A percentile compares a stretch with the other conserved stretches of the same genome.
Conservation (phyloP, 2,797 vertebrate species). For the Brachymystax lenok region DNA sequence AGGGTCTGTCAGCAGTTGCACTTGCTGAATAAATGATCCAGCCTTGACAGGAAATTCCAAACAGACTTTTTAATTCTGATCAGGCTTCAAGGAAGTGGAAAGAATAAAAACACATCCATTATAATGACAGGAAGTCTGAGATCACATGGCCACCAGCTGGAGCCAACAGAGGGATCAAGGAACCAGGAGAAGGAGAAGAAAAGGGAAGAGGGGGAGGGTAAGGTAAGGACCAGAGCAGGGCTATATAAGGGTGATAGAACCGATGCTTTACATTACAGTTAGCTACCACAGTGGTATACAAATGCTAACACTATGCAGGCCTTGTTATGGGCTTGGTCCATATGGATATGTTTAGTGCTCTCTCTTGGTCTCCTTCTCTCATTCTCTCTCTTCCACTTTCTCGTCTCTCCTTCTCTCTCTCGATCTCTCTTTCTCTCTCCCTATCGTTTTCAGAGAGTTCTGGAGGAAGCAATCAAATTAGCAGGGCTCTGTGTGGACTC, state of each 20-base stretch:
- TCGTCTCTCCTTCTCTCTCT: neutral
- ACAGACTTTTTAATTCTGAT: constrained; percentile 91
- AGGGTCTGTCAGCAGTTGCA: constrained; percentile 74
- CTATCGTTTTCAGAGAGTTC: constrained; percentile 26
- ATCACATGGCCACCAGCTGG: constrained; percentile 98
- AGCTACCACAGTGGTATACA: constrained; percentile 47
- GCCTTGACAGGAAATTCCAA: constrained; percentile 89
- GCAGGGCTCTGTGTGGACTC: constrained; percentile 29
- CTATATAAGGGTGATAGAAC: constrained; percentile 14
- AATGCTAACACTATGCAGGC: constrained; percentile 32
- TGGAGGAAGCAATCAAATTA: neutral
- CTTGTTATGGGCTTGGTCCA: constrained; percentile 55
- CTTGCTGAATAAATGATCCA: constrained; percentile 86
- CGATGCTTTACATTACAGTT: constrained; percentile 32
- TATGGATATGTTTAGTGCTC: constrained; percentile 64
- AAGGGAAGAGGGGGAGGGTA: constrained; percentile 52
- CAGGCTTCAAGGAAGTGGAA: constrained; percentile 91
- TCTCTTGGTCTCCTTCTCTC: too few species aligned
- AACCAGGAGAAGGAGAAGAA: constrained; percentile 72
- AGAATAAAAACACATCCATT: constrained; percentile 98
- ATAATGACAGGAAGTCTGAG: constrained; percentile 97
- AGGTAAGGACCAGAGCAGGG: constrained; percentile 32
- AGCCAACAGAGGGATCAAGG: constrained; percentile 79
- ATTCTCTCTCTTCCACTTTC: too few species aligned
- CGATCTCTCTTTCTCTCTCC: constrained; percentile 41